Base-by-base conservation (phyloP, 2,888 invertebrate species). In the Stramonita haemastoma region DNA sequence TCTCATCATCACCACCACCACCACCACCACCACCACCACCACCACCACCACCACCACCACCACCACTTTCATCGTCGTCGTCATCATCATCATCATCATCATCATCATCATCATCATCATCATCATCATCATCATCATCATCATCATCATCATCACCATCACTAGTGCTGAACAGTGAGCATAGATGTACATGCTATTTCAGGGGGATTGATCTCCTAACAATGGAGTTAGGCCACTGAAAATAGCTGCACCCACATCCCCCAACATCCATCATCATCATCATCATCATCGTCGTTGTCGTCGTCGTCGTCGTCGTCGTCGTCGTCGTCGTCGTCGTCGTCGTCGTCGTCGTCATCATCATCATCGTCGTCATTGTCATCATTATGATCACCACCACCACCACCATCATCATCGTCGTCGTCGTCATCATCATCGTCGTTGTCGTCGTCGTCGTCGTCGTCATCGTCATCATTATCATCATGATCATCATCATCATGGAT, bases 171-270 rank as follows among this genome's bases (percentile, higher is more conserved):
- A n/a, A n/a, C n/a, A n/a, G n/a, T n/a, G n/a, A n/a, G n/a, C n/a
- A n/a, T n/a, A n/a, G n/a, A n/a, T n/a, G n/a, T n/a, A n/a, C n/a
- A n/a, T n/a, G n/a, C n/a, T n/a, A n/a, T n/a, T 86, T n/a, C 83
- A 92, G 93, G 92, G 92, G 91, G 36, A 88, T 91, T 83, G 93
- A 93, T 57, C 85, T 90, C 32, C 87, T 46, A 8, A 46, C 46
- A 46, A 8, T 46, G 46, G 46, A 46, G 46, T 46, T 46, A 8
- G 46, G 46, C 8, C 46, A 46, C 46, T 46, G 46, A 8, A 46
- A 46, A 46, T 8, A 46, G 46, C 46, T 46, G 46, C 8, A 8
- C 8, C 8, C 46, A 5, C 46, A 46, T 5, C 46, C 46, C 46
- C n/a, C n/a, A n/a, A n/a, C n/a, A n/a, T n/a, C n/a, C 13, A 60